phyloP scores from a whole-genome alignment of 2,888 invertebrate species.

The Microctonus aethiopoides region DNA sequence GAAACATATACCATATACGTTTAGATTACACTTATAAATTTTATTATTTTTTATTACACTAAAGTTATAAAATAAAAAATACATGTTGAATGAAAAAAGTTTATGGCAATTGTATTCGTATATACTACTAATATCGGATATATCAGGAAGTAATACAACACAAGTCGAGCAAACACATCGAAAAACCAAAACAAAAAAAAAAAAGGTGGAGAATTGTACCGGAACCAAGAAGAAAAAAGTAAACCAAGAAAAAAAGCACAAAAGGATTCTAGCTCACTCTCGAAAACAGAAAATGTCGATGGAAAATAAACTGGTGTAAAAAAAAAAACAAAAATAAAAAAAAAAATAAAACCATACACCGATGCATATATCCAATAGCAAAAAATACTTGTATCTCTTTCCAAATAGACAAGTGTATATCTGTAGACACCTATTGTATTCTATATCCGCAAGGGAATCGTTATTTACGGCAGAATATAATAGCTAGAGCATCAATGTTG shows the following conservation, averaged over 20 bases:
- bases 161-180: neutral
- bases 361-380: conserved; percentile 10
- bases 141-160: neutral
- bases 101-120: neutral
- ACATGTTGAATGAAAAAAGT: neutral
- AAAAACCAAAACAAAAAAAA: neutral
- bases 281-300: neutral
- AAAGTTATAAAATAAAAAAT: neutral
- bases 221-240: neutral
- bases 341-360: neutral
- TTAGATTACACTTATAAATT: neutral
- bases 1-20: neutral
- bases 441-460: conserved; percentile 6
- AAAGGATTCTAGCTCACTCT: neutral
- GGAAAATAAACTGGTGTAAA: neutral
- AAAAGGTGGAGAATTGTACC: neutral
- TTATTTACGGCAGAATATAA: conserved; percentile 30
- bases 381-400: conserved; percentile 15
- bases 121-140: neutral
- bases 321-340: neutral
- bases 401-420: conserved; percentile 5
- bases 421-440: neutral
- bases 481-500: neutral
- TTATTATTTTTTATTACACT: neutral
- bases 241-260: neutral